Evolutionary conservation across 2,888 invertebrate genomes (phyloP).

Genomic region (Drosophila phalerata): DNA sequence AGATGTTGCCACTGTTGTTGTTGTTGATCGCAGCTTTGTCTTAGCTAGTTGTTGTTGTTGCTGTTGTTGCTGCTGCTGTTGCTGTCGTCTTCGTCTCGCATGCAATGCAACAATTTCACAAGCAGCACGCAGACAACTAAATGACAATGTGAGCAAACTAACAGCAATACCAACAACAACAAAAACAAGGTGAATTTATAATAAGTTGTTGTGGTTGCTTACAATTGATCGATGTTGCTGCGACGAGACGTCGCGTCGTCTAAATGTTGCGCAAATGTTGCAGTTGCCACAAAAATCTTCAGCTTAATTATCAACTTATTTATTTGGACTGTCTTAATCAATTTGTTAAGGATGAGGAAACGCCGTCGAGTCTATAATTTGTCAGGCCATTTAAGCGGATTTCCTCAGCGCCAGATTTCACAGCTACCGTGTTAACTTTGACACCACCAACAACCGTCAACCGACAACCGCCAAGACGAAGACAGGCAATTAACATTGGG

Average conservation of each 20-base stretch:
- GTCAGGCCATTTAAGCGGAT: slow-evolving; percentile 56
- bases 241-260: slow-evolving; percentile 50
- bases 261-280: slow-evolving; percentile 56
- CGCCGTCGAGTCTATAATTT: slow-evolving; percentile 60
- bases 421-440: slow-evolving; percentile 79
- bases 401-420: slow-evolving; percentile 75
- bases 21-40: slow-evolving; percentile 32
- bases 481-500: slow-evolving; percentile 63
- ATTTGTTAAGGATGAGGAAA: slow-evolving; percentile 79
- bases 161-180: slow-evolving; percentile 47
- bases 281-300: slow-evolving; percentile 50
- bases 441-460: slow-evolving; percentile 63
- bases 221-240: slow-evolving; percentile 63
- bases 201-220: slow-evolving; percentile 55
- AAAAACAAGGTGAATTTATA: slow-evolving; percentile 61
- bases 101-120: slow-evolving; percentile 81
- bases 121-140: slow-evolving; percentile 78
- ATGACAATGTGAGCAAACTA: slow-evolving; percentile 78
- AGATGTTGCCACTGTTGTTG: slow-evolving; percentile 68
- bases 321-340: slow-evolving; percentile 78
- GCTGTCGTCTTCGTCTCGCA: slow-evolving; percentile 53
- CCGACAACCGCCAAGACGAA: slow-evolving; percentile 38
- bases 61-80: slow-evolving; percentile 45
- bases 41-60: slow-evolving; percentile 26
- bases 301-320: slow-evolving; percentile 76